phyloP scores from a whole-genome alignment of 2,113 vertebrate genomes.

The Reinhardtius hippoglossoides region DNA sequence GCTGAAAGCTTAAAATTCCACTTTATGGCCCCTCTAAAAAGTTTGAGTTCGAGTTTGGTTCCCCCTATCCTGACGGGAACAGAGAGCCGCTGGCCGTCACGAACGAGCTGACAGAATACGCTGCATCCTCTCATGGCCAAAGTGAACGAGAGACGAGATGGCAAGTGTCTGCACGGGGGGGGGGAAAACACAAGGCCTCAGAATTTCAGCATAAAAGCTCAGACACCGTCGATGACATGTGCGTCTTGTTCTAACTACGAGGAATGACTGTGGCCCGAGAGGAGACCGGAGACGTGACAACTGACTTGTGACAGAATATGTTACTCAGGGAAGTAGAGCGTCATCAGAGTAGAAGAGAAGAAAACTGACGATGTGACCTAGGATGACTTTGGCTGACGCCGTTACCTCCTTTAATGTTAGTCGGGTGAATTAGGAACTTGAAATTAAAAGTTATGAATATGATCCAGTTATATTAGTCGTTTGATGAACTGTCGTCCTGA shows the following conservation, averaged over 20 bases:
- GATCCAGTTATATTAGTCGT: constrained; percentile 9
- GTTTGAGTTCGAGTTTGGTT: constrained; percentile 39
- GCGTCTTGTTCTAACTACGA: constrained; percentile 38
- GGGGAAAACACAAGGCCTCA: constrained; percentile 22
- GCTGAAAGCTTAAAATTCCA: constrained; percentile 36
- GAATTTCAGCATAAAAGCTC: constrained; percentile 7
- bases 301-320: constrained; percentile 36
- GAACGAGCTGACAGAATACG: constrained; percentile 56
- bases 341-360: not conserved
- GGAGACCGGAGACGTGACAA: constrained; percentile 19
- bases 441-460: constrained; percentile 29
- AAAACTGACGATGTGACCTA: not conserved
- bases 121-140: constrained; percentile 40
- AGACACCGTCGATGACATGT: constrained; percentile 38
- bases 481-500: constrained; percentile 11
- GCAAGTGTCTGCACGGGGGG: constrained; percentile 52
- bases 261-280: constrained; percentile 33
- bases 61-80: constrained; percentile 35
- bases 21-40: constrained; percentile 51
- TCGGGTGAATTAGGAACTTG: constrained; percentile 15
- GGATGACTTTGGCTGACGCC: constrained; percentile 2
- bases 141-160: constrained; percentile 56
- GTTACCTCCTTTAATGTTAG: constrained; percentile 8
- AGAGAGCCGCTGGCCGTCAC: constrained; percentile 47
- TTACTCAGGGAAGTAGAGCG: not conserved